Evolutionary conservation across 1,140 invertebrate genomes (phyloP), one percentile per base, ranked within the genome.

Genomic region (Sitobion miscanthi): DNA sequence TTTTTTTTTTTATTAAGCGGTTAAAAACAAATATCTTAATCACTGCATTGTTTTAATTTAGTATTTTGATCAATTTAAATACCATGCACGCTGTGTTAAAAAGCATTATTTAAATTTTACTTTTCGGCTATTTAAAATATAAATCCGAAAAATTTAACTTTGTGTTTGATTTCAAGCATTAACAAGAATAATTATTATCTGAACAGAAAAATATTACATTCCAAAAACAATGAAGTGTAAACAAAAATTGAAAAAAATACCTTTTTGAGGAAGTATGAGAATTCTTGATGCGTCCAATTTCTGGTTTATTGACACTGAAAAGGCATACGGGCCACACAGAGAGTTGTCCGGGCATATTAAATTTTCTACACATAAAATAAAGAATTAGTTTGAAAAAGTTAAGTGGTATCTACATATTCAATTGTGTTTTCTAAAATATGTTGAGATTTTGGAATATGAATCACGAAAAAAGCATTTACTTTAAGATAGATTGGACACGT

Each of bases 261-360:
- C 89, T 90, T 62, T 62, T 90, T 45, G 25, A n/a, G 57, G 57
- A 90, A 25, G 89, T 45, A 90, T 47, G 54, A 90, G 38, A 90
- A 90, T 47, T 90, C 54, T 90, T 69, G 54, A 69, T 47, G 54
- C 57, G 57, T 90, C 89, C 89, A 90, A 69, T 90, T 45, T 90
- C 89, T 90, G 54, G 89, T 90, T 90, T 90, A 90, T 42, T 90
- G 54, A 90, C 57, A 90, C 57, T 62, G 89, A 90, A 90, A 69
- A 69, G 42, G 89, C 57, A 69, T 42, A 90, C 57, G 57, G 89
- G 89, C 54, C 54, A 90, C 57, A 90, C 57, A 90, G 89, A 90
- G 57, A 90, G 89, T 90, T 90, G 89, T 90, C 89, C 89, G 57
- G 89, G 57, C 88, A 90, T 69, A 90, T 62, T 90, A 30, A 87